phyloP scores from a whole-genome alignment of 2,888 invertebrate species.

The Beris morrisii region DNA sequence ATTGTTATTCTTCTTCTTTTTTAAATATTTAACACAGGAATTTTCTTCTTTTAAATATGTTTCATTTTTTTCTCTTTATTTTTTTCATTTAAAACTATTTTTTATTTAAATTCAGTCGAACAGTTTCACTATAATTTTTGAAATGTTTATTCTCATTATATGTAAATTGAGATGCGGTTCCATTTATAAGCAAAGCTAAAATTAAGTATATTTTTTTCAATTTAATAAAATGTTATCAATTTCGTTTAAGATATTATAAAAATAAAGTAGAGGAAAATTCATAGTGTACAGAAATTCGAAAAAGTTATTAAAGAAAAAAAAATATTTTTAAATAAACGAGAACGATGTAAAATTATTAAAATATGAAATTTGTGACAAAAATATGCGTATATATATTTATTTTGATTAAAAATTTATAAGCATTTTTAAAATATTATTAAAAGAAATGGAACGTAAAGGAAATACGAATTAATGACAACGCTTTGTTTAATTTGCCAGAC shows the following conservation, averaged over 20 bases:
- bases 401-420: too few relatives aligned
- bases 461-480: too few relatives aligned
- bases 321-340: too few relatives aligned
- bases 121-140: neutral
- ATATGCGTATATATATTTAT: neutral
- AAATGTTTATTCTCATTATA: neutral
- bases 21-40: neutral
- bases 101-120: constrained; percentile 2
- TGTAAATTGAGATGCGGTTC: neutral
- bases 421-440: too few relatives aligned
- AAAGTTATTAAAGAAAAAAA: neutral
- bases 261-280: neutral
- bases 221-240: neutral
- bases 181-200: neutral
- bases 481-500: too few relatives aligned
- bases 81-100: neutral
- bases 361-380: neutral
- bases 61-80: neutral
- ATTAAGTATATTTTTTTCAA: constrained; percentile 1
- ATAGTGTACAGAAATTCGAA: too few relatives aligned
- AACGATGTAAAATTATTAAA: neutral
- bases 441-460: too few relatives aligned
- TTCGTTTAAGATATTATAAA: neutral
- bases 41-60: neutral
- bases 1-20: too few relatives aligned